Base-by-base conservation (phyloP, 2,797 vertebrate genomes). In the Anomalospiza imberbis region DNA sequence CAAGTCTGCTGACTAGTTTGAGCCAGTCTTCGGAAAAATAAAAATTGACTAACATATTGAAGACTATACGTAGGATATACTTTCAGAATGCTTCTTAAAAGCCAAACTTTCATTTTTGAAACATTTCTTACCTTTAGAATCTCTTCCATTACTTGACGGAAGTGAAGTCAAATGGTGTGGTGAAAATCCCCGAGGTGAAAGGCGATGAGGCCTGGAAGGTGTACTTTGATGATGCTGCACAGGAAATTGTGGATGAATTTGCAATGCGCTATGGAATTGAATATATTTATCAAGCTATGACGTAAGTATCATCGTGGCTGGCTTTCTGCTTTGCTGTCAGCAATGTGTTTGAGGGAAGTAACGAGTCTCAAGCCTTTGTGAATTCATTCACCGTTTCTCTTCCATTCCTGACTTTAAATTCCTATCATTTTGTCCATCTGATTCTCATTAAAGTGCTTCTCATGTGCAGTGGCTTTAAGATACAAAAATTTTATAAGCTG, bases 201-300 rank as follows among this genome's bases (percentile, higher is more conserved):
- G 99, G 99, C 8, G 99, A 99, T 26, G 99, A 99, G 88, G 99
- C 99, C 65, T 99, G 99, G 99, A 99, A 99, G 97, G 99, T 99
- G 89, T 99, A 99, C 97, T 99, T 98, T 94, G 99, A 99, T 78
- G 99, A 99, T 9, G 98, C 98, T 14, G 98, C 99, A 28, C 99
- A 99, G 93, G 99, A 99, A 98, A 99, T 99, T 82, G 99, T 99
- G 54, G 99, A 99, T 96, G 99, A 99, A 97, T 99, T 99, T 75
- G 99, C 99, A 88, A 99, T 99, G 98, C 98, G 99, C 94, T 99
- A 99, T 13, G 99, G 99, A 93, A 98, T 99, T 96, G 99, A 99
- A 96, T 98, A 99, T 94, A 99, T 99, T 98, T 99, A 99, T 97
- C 99, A 99, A 97, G 99, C 99, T 74, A 99, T 99, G 99, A 99